Conservation (phyloP, 2,797 vertebrate genomes). For the Acrossocheilus fasciatus region DNA sequence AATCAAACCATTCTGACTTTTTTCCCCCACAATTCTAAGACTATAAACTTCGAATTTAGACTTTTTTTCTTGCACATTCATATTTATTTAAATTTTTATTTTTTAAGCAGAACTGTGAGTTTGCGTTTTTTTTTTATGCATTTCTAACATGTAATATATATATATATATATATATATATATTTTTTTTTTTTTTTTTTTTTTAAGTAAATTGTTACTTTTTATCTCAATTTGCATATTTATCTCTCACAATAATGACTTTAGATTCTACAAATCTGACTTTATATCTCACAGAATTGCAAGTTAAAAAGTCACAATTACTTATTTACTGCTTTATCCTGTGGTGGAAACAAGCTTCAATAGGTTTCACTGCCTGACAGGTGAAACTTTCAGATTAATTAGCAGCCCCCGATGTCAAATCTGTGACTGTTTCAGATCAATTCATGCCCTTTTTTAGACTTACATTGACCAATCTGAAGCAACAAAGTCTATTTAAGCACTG, state of each 20-base stretch:
- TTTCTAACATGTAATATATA: too few relatives aligned
- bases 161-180: too few relatives aligned
- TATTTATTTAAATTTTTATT: too few relatives aligned
- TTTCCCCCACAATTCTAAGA: too few relatives aligned
- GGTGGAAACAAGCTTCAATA: neutral
- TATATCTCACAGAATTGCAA: neutral
- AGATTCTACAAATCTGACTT: neutral
- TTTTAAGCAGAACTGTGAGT: too few relatives aligned
- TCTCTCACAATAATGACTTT: neutral
- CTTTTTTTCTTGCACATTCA: too few relatives aligned
- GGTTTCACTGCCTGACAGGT: neutral
- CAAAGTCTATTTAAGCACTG: neutral
- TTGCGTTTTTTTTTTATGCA: too few relatives aligned
- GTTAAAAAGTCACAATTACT: too few relatives aligned
- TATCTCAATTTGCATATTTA: neutral
- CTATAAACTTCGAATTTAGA: too few relatives aligned
- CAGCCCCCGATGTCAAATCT: neutral
- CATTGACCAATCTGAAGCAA: neutral
- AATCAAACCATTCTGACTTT: too few relatives aligned
- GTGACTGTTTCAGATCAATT: neutral
- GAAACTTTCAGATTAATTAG: neutral
- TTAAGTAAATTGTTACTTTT: too few relatives aligned
- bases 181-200: too few relatives aligned
- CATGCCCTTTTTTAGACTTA: neutral
- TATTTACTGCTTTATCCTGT: neutral